Conservation (phyloP, 2,888 invertebrate genomes). For the Leptarthrus brevirostris region DNA sequence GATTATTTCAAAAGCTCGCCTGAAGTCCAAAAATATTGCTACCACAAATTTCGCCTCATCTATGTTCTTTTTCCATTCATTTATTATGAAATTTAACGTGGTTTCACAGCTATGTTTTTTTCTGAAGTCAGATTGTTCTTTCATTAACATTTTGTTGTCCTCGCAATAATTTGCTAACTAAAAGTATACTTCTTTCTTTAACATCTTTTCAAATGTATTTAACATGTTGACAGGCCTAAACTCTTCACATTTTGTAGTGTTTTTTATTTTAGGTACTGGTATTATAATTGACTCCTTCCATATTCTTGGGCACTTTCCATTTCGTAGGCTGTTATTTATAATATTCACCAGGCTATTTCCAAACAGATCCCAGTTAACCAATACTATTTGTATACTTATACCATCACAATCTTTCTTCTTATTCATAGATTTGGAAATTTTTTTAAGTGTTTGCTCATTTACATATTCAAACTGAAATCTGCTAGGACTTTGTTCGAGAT, state of each 20-base stretch:
- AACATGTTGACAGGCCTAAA: too few species aligned
- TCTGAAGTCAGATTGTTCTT: too few species aligned
- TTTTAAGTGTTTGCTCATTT: background rate
- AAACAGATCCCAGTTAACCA: background rate
- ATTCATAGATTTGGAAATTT: background rate
- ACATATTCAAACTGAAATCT: background rate
- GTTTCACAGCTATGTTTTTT: too few species aligned
- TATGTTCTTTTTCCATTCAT: too few species aligned
- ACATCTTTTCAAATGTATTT: too few species aligned
- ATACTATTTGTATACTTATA: background rate
- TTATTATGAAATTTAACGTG: too few species aligned
- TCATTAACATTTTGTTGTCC: too few species aligned
- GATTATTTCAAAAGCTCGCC: too few species aligned
- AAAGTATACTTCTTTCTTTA: too few species aligned
- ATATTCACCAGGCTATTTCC: background rate
- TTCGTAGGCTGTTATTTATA: background rate
- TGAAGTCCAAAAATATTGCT: too few species aligned
- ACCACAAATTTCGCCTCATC: too few species aligned
- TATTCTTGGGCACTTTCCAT: background rate
- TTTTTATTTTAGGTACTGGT: background rate
- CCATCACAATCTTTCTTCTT: background rate
- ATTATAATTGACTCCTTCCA: background rate
- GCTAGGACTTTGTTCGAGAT: background rate
- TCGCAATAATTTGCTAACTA: too few species aligned
- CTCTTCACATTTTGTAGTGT: background rate